Evolutionary conservation across 2,888 invertebrate genomes (phyloP), one percentile per base, ranked within the genome.

Genomic region (Ypsolopha scabrella): DNA sequence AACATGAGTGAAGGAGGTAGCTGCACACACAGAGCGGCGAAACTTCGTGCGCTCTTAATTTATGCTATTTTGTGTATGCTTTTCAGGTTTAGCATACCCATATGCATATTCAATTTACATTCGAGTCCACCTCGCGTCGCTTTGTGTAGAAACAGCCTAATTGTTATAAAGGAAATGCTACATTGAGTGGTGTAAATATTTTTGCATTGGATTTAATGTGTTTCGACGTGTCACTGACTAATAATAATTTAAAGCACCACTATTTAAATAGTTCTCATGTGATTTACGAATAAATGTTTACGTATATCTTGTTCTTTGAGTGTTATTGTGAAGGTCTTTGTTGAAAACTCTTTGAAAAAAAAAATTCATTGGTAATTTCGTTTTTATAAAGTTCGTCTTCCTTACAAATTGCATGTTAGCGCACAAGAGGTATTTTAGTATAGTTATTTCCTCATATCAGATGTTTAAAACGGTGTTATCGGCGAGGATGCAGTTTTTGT

Each of bases 371-470:
- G 74, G 61, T 62, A 63, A 57, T 66, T 54, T 51, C 60, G 64
- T 65, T 64, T 64, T 60, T 63, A 61, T 65, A 65, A 70, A 72
- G 73, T 60, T 78, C 65, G 83, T 83, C 85, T 83, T 85, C 83
- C 85, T 75, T 71, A 67, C 73, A 70, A 69, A 24, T 68, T 68
- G 72, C 69, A 76, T 75, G 72, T 73, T 78, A 67, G 73, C 83
- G 83, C 83, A 85, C 83, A 85, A 82, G 69, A 71, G 24, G 65
- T 63, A 60, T 64, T 63, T 68, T 80, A 80, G 76, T 62, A 65
- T 80, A 80, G 69, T 72, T 69, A 60, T 68, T 70, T 66, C 67
- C 74, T 79, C 82, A 81, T 83, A 85, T 83, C 83, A 81, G 65
- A 72, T 75, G 63, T 71, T 51, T 71, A 72, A 69, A 70, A 70